Percentiles rank a stretch among this genome's conserved stretches.
Evolutionary conservation across 2,888 invertebrate species (phyloP).

Genomic region (Caradrina kadenii): DNA sequence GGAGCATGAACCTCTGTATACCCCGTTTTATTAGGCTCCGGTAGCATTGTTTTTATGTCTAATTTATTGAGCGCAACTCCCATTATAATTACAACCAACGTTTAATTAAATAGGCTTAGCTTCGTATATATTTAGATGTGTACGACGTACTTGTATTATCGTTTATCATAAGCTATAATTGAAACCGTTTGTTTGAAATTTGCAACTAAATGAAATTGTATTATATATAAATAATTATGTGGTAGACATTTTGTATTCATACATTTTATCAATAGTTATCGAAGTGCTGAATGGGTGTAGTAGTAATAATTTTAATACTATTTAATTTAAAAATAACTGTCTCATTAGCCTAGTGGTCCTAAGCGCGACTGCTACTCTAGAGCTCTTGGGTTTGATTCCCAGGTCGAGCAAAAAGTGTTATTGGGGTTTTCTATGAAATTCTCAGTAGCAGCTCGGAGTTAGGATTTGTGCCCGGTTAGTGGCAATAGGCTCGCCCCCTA

Average conservation of each 20-base stretch:
- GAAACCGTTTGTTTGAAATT: conserved; percentile 17
- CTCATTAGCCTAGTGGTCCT: too few relatives aligned
- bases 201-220: conserved; percentile 8
- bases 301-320: not conserved
- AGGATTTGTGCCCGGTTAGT: too few relatives aligned
- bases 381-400: too few relatives aligned
- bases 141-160: conserved; percentile 23
- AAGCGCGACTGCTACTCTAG: too few relatives aligned
- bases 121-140: conserved; percentile 27
- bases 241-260: not conserved
- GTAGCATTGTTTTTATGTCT: conserved; percentile 58
- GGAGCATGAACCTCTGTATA: conserved; percentile 12
- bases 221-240: not conserved
- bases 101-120: conserved; percentile 60
- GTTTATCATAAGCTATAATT: conserved; percentile 25
- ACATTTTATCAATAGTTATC: not conserved
- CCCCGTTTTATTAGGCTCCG: conserved; percentile 49
- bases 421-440: too few relatives aligned
- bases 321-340: too few relatives aligned
- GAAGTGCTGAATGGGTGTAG: not conserved
- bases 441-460: too few relatives aligned
- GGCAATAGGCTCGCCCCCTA: too few relatives aligned
- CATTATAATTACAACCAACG: conserved; percentile 58
- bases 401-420: too few relatives aligned
- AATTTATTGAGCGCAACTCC: conserved; percentile 56